Evolutionary conservation across 2,888 invertebrate species (phyloP).

Genomic region (Alentia gelatinosa): DNA sequence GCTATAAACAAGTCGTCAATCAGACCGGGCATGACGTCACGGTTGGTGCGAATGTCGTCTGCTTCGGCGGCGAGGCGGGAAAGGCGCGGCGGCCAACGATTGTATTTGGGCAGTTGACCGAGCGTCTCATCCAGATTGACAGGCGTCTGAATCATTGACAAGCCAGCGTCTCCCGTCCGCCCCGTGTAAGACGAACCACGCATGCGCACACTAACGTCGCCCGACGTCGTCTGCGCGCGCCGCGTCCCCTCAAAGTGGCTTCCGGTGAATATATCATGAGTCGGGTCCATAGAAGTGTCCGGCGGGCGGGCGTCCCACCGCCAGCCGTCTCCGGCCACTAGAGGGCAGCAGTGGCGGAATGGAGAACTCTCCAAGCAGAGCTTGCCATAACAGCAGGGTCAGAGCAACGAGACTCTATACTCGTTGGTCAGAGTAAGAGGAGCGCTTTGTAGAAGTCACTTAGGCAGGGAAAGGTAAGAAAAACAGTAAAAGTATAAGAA

Average conservation of each 20-base stretch:
- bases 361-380: too few species aligned
- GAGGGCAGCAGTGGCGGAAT: too few species aligned
- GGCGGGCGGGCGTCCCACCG: neutral
- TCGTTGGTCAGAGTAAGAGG: too few species aligned
- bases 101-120: constrained; percentile 39
- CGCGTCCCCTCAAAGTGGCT: constrained; percentile 18
- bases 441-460: too few species aligned
- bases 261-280: constrained; percentile 46
- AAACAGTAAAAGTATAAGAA: too few species aligned
- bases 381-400: too few species aligned
- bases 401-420: too few species aligned
- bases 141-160: constrained; percentile 38
- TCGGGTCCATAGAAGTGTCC: constrained; percentile 24
- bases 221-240: constrained; percentile 24
- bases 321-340: too few species aligned
- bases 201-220: neutral
- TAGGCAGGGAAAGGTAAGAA: too few species aligned
- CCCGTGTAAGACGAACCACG: constrained; percentile 10
- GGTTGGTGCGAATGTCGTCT: neutral
- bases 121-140: constrained; percentile 29
- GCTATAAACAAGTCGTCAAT: neutral
- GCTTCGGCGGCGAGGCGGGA: neutral
- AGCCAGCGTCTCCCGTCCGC: neutral
- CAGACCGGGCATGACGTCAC: neutral
- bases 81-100: neutral